Evolutionary conservation across 2,113 vertebrate genomes (phyloP).

Genomic region (Phaetusa simplex): DNA sequence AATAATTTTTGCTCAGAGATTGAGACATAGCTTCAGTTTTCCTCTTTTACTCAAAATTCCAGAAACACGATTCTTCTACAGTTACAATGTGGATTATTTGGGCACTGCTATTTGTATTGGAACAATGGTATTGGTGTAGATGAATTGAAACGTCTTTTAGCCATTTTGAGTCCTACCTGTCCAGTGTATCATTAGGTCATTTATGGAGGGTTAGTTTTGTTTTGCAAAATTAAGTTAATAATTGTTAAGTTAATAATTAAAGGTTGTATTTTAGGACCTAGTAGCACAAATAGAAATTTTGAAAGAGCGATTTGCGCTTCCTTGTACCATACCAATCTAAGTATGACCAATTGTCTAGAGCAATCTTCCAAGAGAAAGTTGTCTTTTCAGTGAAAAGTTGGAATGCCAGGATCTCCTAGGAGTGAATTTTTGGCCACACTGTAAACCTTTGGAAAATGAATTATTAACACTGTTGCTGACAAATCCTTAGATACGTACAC

Average conservation of each 20-base stretch:
- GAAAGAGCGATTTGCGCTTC: background rate
- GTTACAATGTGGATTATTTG: background rate
- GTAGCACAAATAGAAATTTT: background rate
- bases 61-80: background rate
- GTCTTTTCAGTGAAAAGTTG: background rate
- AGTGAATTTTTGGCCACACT: background rate
- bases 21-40: background rate
- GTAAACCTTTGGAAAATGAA: background rate
- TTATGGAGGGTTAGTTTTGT: background rate
- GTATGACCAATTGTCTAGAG: background rate
- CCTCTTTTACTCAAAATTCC: background rate
- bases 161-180: background rate
- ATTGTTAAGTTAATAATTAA: background rate
- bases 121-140: background rate
- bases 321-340: background rate
- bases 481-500: background rate
- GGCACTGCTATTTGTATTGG: background rate
- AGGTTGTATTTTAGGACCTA: background rate
- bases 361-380: background rate
- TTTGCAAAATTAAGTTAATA: background rate
- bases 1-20: background rate
- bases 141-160: background rate
- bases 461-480: background rate
- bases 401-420: background rate
- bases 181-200: background rate